Conservation (phyloP, 1,140 invertebrate species). For the Ceratina calcarata region DNA sequence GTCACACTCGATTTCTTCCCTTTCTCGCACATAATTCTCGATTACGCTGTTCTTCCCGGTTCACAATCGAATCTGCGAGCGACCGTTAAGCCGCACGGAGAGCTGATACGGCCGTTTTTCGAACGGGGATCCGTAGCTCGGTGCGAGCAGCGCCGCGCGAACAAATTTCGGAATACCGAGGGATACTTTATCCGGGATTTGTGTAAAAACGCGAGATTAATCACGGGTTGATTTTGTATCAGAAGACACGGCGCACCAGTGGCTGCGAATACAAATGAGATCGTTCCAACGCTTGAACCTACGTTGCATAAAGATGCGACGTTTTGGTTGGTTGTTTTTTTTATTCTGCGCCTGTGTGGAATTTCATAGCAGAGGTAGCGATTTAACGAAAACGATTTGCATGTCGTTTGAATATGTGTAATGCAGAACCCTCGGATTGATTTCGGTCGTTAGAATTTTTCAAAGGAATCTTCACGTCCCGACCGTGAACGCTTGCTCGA, state of each 20-base stretch:
- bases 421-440: too few relatives aligned
- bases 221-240: neutral
- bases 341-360: neutral
- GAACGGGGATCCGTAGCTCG: neutral
- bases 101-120: neutral
- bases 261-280: neutral
- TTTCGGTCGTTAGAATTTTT: too few relatives aligned
- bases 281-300: neutral
- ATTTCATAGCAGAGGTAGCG: too few relatives aligned
- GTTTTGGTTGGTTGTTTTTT: neutral
- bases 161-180: neutral
- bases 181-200: neutral
- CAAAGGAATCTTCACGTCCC: too few relatives aligned
- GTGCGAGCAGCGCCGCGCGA: too few relatives aligned
- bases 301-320: neutral
- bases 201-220: constrained; percentile 10
- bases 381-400: neutral
- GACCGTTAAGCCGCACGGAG: neutral
- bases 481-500: too few relatives aligned
- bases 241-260: neutral
- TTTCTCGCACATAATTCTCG: constrained; percentile 32
- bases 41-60: constrained; percentile 10
- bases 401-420: too few relatives aligned
- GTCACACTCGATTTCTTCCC: constrained; percentile 28
- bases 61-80: neutral